Evolutionary conservation across 2,888 invertebrate species (phyloP), one percentile per base, ranked within the genome.

Genomic region (Eulithis testata): DNA sequence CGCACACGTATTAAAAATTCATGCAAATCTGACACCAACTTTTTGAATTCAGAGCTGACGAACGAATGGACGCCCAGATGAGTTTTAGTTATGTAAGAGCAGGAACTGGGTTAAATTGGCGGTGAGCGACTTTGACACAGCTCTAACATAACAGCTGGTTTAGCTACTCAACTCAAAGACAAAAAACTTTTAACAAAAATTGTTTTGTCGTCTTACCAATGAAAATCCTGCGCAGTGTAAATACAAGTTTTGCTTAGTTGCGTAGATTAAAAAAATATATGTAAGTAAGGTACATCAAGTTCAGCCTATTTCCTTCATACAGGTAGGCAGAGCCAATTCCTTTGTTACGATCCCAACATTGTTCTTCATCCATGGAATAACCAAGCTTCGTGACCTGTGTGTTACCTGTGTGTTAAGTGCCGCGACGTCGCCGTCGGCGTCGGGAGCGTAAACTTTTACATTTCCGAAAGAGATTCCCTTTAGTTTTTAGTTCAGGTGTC

Each of bases 401-500:
- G 21, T 40, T 14, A 31, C 2, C 50, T 59, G 49, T 58, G 53
- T 3, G 9, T 65, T 65, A 40, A 65, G 12, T 51, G 45, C 37
- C 6, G 14, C 40, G 63, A 47, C 43, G 50, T 37, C 53, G 53
- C 45, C 60, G 40, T 11, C 21, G 27, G 21, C 43, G 51, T 7
- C 51, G 44, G 51, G 21, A 21, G 31, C 49, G 50, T 62, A 63
- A 58, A 68, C 47, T 65, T 70, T 65, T 60, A 71, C 63, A 67
- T 73, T 71, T 71, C 71, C 71, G 69, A 68, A 71, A 71, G 61
- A 60, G 61, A 70, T 73, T 68, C 66, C 56, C 60, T 51, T 60
- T 58, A 57, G 65, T 43, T 60, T 59, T 66, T 61, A 64, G 63
- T 58, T 70, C 61, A 64, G 65, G 66, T 66, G 60, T 70, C 63